These are phyloP conservation scores for Salmo trutta DNA, from an alignment of 2,797 vertebrate genomes.

Conservation along the genomic window DNA sequence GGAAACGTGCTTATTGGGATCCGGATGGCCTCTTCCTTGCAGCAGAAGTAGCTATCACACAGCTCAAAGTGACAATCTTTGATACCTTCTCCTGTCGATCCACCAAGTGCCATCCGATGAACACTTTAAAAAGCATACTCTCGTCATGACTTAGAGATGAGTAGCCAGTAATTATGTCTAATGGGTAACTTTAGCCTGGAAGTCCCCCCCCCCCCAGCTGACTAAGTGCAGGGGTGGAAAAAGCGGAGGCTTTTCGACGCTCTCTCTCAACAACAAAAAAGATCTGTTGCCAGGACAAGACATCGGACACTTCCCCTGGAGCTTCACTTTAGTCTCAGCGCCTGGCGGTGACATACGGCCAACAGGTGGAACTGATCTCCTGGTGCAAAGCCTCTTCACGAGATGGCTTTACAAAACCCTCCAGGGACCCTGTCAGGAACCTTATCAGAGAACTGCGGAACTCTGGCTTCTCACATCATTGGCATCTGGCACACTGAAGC, in stretches of 20 bases:
- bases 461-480: no score
- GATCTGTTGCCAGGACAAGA: background rate
- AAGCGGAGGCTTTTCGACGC: background rate
- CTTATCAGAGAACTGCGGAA: background rate
- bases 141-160: background rate
- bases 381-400: constrained; percentile 2
- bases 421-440: background rate
- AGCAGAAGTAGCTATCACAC: background rate
- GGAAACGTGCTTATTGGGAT: no score
- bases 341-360: constrained; percentile 4
- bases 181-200: background rate
- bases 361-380: constrained; percentile 3
- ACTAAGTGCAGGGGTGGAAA: constrained; percentile 20
- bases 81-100: background rate
- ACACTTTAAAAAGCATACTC: constrained; percentile 1
- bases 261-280: background rate
- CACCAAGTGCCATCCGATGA: background rate
- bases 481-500: background rate
- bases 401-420: background rate
- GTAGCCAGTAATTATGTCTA: constrained; percentile 18
- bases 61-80: background rate
- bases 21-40: background rate
- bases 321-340: background rate
- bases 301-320: background rate
- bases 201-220: constrained; percentile 2